Evolutionary conservation across 2,797 vertebrate genomes (phyloP).

Genomic region (Anas georgica): DNA sequence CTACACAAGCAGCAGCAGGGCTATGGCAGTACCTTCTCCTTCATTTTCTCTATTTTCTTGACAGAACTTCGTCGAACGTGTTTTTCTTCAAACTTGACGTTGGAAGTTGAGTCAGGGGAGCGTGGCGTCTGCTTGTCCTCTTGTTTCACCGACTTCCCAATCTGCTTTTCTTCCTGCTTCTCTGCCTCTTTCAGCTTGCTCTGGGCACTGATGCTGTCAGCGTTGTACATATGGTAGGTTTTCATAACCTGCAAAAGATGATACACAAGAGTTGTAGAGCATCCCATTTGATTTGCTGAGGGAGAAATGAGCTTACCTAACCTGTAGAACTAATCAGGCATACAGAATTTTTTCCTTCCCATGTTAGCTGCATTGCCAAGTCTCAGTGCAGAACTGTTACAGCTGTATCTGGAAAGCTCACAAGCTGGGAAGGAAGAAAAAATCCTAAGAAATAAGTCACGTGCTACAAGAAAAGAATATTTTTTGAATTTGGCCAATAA

Average conservation of each 20-base stretch:
- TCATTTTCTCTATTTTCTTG: conserved; percentile 99
- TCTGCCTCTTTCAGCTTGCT: conserved; percentile 98
- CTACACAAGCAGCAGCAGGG: not conserved
- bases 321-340: not conserved
- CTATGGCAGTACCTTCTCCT: conserved; percentile 88
- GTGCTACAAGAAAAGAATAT: not conserved
- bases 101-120: conserved; percentile 91
- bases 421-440: not conserved
- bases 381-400: not conserved
- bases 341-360: not conserved
- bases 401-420: not conserved
- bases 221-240: conserved; percentile 99
- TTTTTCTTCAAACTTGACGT: conserved; percentile 90
- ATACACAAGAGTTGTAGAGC: not conserved
- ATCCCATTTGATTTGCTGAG: not conserved
- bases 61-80: conserved; percentile 94
- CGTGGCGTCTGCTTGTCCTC: conserved; percentile 93
- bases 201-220: conserved; percentile 97
- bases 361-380: not conserved
- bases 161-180: conserved; percentile 99
- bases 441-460: not conserved
- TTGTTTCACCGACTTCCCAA: conserved; percentile 91
- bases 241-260: conserved; percentile 91
- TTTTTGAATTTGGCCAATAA: not conserved
- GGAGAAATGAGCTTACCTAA: not conserved